Evolutionary conservation across 2,113 vertebrate species (phyloP), one percentile per base, ranked within the genome.

Genomic region (Willisornis vidua): DNA sequence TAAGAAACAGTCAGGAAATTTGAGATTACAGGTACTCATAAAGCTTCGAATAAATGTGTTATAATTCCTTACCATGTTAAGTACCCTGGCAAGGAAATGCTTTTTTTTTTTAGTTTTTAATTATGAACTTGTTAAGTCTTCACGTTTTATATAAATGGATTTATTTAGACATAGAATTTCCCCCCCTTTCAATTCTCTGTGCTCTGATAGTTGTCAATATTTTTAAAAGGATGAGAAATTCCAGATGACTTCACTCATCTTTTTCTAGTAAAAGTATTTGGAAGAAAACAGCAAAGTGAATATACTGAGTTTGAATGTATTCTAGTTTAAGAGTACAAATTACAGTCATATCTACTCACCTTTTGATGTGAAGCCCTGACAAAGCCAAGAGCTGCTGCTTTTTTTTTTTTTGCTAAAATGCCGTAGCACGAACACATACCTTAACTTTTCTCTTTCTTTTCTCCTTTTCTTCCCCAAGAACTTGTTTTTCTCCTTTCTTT

Each of bases 401-500:
- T 5, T 13, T 26, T 22, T 15, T 31, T 61, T 76, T 66, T 35
- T 24, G 1, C 31, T 76, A 23, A 54, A 94, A 88, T 18, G 31
- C 31, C 70, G 33, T 28, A 12, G 20, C 8, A 49, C 7, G 4
- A 65, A 19, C 9, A 79, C 5, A 0, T 76, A 97, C 96, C 95
- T 97, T 97, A 65, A 96, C 95, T 94, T 87, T 97, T 85, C 97
- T 97, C 97, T 98, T 99, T 72, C 99, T 99, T 90, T 99, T 99
- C 71, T 98, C 99, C 82, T 97, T 98, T 59, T 99, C 99, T 17
- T 99, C 98, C 14, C 98, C 98, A 1, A 97, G 98, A 14, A 97
- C 91, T 94, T 98, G 98, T 91, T 99, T 99, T 65, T 99, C 99
- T 22, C 98, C 98, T 92, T 99, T 99, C 97, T 99, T 99, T 85